These are phyloP conservation scores for Loris lydekkerianus DNA, from an alignment of 2,797 vertebrate species.

Conservation along the genomic window DNA sequence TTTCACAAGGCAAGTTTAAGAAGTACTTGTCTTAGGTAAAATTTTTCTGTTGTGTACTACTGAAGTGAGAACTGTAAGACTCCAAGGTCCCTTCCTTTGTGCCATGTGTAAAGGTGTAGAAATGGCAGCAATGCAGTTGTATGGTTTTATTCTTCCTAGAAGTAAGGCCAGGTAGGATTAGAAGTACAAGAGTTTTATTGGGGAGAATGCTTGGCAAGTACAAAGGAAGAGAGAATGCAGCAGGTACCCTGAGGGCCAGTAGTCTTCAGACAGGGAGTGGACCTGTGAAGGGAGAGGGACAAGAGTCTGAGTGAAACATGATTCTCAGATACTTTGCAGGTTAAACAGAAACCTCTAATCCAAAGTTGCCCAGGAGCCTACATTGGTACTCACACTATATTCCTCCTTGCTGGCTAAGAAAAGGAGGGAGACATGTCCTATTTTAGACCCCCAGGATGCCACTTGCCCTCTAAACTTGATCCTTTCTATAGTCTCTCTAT, in stretches of 20 bases:
- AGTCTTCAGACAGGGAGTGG: neutral
- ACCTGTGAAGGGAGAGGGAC: neutral
- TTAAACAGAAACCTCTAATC: neutral
- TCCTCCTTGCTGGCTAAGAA: neutral
- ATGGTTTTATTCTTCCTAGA: conserved; percentile 30
- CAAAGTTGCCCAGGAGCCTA: neutral
- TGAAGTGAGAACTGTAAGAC: neutral
- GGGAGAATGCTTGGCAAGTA: conserved; percentile 6
- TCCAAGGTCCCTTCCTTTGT: neutral
- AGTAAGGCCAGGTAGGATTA: neutral
- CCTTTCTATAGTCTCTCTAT: neutral
- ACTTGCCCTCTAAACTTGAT: neutral
- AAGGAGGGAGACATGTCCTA: neutral
- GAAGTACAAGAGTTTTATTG: conserved; percentile 40
- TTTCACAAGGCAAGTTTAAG: neutral
- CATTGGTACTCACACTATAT: neutral
- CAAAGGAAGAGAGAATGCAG: conserved; percentile 8
- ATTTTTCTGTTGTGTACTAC: neutral
- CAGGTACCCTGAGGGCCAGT: neutral
- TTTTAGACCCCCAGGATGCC: neutral
- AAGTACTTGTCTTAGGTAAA: neutral
- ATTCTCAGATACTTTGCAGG: neutral
- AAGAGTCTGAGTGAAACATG: neutral
- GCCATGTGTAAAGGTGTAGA: conserved; percentile 21
- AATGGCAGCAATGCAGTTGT: neutral